These are phyloP conservation scores for Stenurella melanura DNA, from an alignment of 2,888 invertebrate genomes.

Conservation along the genomic window DNA sequence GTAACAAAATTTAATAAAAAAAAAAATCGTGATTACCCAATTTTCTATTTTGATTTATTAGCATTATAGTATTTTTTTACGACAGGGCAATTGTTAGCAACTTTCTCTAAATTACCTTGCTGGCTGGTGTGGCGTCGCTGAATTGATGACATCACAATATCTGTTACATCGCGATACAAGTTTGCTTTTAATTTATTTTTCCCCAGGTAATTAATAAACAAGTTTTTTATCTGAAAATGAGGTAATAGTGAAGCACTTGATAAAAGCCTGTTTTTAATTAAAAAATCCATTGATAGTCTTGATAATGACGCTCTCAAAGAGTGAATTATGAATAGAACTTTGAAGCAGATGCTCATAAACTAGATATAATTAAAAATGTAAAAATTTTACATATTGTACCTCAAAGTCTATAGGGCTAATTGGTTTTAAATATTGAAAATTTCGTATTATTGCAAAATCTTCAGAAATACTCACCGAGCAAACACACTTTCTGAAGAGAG, in stretches of 20 bases:
- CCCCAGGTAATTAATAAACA: slow-evolving; percentile 18
- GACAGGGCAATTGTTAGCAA: background rate
- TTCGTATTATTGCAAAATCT: too few relatives aligned
- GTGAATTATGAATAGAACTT: slow-evolving; percentile 16
- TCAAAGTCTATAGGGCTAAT: too few relatives aligned
- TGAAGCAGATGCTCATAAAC: slow-evolving; percentile 22
- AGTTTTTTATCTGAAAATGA: slow-evolving; percentile 15
- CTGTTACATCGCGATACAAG: background rate
- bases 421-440: too few relatives aligned
- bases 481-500: too few relatives aligned
- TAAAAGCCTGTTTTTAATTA: slow-evolving; percentile 14
- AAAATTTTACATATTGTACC: too few relatives aligned
- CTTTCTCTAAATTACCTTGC: background rate
- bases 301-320: slow-evolving; percentile 20
- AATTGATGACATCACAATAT: too few relatives aligned
- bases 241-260: slow-evolving; percentile 25
- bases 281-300: slow-evolving; percentile 28
- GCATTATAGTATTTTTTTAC: background rate
- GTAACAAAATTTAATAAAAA: too few relatives aligned
- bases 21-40: too few relatives aligned
- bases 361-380: background rate
- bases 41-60: too few relatives aligned
- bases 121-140: background rate
- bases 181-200: slow-evolving; percentile 9
- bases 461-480: too few relatives aligned